Evolutionary conservation across 2,797 vertebrate genomes (phyloP).

Genomic region (Sarcophilus harrisii): DNA sequence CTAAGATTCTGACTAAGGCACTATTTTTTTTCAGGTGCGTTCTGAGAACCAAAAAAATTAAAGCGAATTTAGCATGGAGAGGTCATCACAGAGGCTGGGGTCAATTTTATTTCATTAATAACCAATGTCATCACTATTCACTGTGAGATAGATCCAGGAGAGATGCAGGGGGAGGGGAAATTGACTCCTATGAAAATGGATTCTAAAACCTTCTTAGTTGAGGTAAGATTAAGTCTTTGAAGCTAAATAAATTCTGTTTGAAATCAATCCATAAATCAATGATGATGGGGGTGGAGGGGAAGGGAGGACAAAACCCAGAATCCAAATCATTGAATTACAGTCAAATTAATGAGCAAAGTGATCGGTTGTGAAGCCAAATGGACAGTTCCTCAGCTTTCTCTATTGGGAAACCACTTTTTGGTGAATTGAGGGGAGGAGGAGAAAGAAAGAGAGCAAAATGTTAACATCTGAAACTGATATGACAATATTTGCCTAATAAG

Average conservation of each 20-base stretch:
- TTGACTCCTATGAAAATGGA: not conserved
- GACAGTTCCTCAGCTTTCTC: constrained; percentile 31
- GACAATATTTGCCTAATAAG: not conserved
- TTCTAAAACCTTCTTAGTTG: constrained; percentile 45
- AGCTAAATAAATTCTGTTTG: constrained; percentile 18
- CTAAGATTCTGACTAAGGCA: not conserved
- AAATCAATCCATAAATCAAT: constrained; percentile 15
- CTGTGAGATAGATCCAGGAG: not conserved
- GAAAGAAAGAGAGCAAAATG: not conserved
- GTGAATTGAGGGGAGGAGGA: not conserved
- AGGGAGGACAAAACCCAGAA: not conserved
- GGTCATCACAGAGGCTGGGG: not conserved
- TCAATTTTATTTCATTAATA: not conserved
- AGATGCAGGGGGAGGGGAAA: not conserved
- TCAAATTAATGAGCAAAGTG: constrained; percentile 15
- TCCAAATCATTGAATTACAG: constrained; percentile 31
- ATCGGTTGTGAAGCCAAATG: not conserved
- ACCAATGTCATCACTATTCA: not conserved
- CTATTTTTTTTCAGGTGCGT: not conserved
- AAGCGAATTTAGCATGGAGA: not conserved
- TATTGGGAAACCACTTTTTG: not conserved
- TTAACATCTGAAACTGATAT: not conserved
- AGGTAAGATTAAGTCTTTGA: constrained; percentile 58
- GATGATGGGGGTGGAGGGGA: not conserved
- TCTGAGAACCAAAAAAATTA: not conserved